Conservation (phyloP, 2,113 vertebrate species). For the Papio anubis region DNA sequence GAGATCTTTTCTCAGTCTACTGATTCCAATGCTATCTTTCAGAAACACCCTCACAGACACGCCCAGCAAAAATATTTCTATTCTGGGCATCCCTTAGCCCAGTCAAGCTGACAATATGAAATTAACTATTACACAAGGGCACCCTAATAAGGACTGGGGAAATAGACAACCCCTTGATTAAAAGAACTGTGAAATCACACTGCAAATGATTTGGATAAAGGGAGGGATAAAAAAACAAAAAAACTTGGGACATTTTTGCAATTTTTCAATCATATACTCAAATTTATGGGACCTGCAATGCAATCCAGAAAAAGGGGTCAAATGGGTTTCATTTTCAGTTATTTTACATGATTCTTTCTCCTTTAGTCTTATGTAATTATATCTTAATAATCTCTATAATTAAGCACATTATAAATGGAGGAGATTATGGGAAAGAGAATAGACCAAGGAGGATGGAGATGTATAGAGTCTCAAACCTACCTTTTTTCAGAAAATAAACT, state of each 20-base stretch:
- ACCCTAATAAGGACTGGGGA: background rate
- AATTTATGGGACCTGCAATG: background rate
- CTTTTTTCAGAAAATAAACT: background rate
- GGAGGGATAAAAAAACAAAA: background rate
- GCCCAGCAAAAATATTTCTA: background rate
- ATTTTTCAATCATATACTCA: background rate
- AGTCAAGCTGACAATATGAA: background rate
- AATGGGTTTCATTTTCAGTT: background rate
- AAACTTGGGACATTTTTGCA: background rate
- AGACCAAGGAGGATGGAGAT: background rate
- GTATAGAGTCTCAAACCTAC: background rate
- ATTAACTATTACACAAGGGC: background rate
- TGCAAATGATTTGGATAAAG: background rate
- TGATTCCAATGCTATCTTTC: background rate
- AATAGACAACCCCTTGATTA: background rate
- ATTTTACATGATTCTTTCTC: background rate
- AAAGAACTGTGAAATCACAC: background rate
- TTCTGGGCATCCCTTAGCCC: background rate
- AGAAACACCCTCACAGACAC: background rate
- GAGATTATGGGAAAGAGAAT: background rate
- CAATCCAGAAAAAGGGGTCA: background rate
- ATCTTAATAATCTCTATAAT: background rate
- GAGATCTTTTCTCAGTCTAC: background rate
- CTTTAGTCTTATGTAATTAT: background rate
- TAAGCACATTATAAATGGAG: background rate